Percentiles rank a stretch among this genome's conserved stretches.
phyloP scores from a whole-genome alignment of 2,113 vertebrate genomes.

The Cyanoderma ruficeps region DNA sequence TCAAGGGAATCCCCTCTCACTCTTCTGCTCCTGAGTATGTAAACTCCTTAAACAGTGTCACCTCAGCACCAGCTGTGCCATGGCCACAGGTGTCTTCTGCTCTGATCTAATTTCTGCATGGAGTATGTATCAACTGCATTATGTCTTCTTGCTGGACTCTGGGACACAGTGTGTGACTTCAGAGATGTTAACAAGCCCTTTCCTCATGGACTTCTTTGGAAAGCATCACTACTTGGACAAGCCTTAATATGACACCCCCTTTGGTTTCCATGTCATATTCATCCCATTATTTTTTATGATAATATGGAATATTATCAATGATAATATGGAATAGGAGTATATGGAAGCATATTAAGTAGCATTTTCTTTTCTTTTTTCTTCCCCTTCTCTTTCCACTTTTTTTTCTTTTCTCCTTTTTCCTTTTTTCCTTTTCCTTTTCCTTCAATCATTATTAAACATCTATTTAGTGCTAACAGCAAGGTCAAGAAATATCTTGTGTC shows the following conservation, averaged over 20 bases:
- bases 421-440: not conserved
- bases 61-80: not conserved
- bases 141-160: not conserved
- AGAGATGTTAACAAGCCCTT: not conserved
- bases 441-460: not conserved
- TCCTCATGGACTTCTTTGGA: not conserved
- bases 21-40: not conserved
- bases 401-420: not conserved
- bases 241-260: not conserved
- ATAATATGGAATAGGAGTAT: no score
- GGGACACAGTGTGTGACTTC: not conserved
- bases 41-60: not conserved
- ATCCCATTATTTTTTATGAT: not conserved
- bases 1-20: not conserved
- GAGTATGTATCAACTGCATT: not conserved
- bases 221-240: not conserved
- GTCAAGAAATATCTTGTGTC: not conserved
- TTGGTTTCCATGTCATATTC: not conserved
- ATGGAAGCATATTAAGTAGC: not conserved
- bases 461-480: not conserved
- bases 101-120: not conserved
- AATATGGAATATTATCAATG: no score
- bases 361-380: not conserved
- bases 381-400: not conserved
- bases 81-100: not conserved